These are phyloP conservation scores for Anser brachyrhynchus DNA, from an alignment of 2,113 vertebrate genomes.

Conservation along the genomic window DNA sequence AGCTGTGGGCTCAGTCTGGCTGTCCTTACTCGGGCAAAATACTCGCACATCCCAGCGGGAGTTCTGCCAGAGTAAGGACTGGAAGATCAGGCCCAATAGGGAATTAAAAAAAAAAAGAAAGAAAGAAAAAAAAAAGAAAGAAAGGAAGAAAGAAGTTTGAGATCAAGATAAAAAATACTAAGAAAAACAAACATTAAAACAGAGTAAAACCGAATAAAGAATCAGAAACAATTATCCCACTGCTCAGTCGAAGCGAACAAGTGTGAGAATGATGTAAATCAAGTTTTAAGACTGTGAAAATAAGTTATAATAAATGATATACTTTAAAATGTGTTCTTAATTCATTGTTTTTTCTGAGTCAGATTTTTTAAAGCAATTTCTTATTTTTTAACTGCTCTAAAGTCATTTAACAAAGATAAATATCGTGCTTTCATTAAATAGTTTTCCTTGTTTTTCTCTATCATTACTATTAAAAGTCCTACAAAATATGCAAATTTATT, in stretches of 20 bases:
- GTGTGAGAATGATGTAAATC: constrained; percentile 69
- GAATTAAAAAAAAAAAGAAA: constrained; percentile 33
- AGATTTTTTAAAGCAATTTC: constrained; percentile 87
- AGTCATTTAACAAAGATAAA: constrained; percentile 98
- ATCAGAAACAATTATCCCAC: constrained; percentile 77
- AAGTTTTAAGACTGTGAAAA: constrained; percentile 81
- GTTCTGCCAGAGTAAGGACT: constrained; percentile 58
- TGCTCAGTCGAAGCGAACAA: constrained; percentile 65
- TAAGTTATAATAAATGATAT: constrained; percentile 89
- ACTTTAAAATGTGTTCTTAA: constrained; percentile 87
- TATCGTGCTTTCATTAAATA: constrained; percentile 87
- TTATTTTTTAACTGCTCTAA: constrained; percentile 95
- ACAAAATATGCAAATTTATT: constrained; percentile 99
- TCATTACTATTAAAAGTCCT: constrained; percentile 99
- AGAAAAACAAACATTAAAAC: background rate
- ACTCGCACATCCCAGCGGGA: constrained; percentile 45
- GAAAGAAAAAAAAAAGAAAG: background rate
- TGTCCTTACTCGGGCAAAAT: constrained; percentile 56
- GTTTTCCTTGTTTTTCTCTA: constrained; percentile 88
- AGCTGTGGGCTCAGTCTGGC: constrained; percentile 60
- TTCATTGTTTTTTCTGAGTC: constrained; percentile 84
- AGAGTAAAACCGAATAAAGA: constrained; percentile 56
- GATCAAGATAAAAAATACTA: constrained; percentile 42
- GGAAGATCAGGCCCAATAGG: constrained; percentile 53
- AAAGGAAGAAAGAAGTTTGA: constrained; percentile 46